Conservation (phyloP, 2,888 invertebrate species). For the Micoletzkya japonica region DNA sequence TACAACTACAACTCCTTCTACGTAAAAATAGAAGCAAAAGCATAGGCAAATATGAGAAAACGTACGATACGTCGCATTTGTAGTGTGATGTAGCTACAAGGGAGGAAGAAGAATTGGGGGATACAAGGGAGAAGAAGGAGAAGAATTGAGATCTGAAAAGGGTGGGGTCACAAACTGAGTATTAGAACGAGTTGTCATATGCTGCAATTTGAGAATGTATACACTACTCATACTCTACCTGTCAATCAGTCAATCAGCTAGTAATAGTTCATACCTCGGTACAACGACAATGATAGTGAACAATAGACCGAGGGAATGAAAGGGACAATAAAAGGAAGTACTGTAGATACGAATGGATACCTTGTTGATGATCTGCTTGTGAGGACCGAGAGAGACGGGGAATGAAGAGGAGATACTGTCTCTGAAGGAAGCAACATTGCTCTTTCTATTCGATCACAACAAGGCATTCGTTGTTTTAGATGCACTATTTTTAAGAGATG, state of each 20-base stretch:
- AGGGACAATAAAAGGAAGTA: neutral
- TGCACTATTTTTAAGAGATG: no score
- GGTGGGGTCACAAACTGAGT: neutral
- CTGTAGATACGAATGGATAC: neutral
- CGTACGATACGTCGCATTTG: conserved; percentile 81
- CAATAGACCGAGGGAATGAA: neutral
- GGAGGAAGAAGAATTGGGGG: conserved; percentile 21
- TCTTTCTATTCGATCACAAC: no score
- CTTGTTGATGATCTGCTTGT: conserved; percentile 21
- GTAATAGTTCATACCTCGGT: conserved; percentile 49
- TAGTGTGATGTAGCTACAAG: conserved; percentile 73
- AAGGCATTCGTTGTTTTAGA: no score
- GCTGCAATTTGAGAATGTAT: neutral
- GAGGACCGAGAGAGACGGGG: conserved; percentile 57
- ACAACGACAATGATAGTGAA: conserved; percentile 30
- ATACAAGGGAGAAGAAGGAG: conserved; percentile 32
- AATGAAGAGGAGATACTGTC: no score
- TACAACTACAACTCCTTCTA: no score
- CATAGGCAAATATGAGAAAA: conserved; percentile 4
- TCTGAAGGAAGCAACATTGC: no score
- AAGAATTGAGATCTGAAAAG: conserved; percentile 50
- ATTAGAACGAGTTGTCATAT: neutral
- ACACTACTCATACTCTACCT: no score
- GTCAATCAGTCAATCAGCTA: no score
- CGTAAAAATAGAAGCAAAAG: no score